phyloP scores from a whole-genome alignment of 1,140 invertebrate genomes.

The Drosophila guanche region DNA sequence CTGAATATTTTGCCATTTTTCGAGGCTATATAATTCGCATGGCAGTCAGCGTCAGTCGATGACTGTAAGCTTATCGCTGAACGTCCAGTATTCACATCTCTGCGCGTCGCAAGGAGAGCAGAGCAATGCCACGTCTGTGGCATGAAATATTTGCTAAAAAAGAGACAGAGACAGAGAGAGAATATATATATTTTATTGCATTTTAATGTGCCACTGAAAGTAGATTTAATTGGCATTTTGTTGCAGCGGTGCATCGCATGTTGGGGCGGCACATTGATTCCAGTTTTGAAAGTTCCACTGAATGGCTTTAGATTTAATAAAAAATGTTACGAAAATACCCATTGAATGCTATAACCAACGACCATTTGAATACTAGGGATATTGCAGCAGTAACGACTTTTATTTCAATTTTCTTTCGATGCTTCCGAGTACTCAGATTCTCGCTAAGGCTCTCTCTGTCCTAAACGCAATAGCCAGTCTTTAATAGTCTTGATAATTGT shows the following conservation, averaged over 20 bases:
- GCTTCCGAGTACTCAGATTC: too few relatives aligned
- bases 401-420: too few relatives aligned
- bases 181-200: constrained; percentile 68
- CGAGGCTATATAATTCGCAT: constrained; percentile 50
- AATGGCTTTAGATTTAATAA: not conserved
- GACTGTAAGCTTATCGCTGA: constrained; percentile 54
- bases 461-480: too few relatives aligned
- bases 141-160: constrained; percentile 69
- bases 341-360: too few relatives aligned
- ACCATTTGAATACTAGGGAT: too few relatives aligned
- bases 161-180: constrained; percentile 4
- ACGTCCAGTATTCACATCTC: constrained; percentile 31
- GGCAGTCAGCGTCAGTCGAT: not conserved
- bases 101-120: constrained; percentile 61
- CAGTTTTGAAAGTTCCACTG: constrained; percentile 13
- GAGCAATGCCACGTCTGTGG: constrained; percentile 33
- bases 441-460: too few relatives aligned
- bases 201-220: constrained; percentile 78
- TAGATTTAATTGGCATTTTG: constrained; percentile 75
- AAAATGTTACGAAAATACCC: too few relatives aligned
- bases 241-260: constrained; percentile 35
- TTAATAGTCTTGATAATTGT: not conserved
- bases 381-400: too few relatives aligned
- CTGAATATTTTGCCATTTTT: constrained; percentile 20
- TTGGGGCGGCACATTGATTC: constrained; percentile 50